Evolutionary conservation across 2,797 vertebrate genomes (phyloP).

Genomic region (Glossophaga mutica): DNA sequence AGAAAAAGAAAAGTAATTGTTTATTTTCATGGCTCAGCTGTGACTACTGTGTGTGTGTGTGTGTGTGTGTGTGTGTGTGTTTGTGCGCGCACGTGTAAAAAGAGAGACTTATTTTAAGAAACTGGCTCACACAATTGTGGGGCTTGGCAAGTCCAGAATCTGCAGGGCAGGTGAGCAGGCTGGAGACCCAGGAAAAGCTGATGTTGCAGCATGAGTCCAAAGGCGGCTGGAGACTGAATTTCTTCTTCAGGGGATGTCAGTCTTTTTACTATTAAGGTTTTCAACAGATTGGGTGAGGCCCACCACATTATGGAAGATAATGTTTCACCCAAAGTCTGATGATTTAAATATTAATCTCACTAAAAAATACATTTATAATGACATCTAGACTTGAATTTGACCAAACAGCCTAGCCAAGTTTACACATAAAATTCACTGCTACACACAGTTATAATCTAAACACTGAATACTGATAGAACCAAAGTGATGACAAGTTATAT

Average conservation of each 20-base stretch:
- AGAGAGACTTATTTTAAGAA: not conserved
- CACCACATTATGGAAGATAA: not conserved
- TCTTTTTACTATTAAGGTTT: not conserved
- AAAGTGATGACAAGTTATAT: not conserved
- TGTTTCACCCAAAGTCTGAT: not conserved
- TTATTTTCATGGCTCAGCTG: slow-evolving; percentile 2
- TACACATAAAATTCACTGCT: not conserved
- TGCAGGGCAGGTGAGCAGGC: not conserved
- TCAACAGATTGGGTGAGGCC: not conserved
- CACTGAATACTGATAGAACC: not conserved
- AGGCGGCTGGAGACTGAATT: not conserved
- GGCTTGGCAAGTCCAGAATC: not conserved
- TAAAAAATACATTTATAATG: not conserved
- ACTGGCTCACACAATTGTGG: not conserved
- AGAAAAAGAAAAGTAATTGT: slow-evolving; percentile 10
- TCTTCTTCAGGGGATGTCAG: not conserved
- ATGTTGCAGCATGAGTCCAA: not conserved
- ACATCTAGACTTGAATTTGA: not conserved
- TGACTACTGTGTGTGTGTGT: not conserved
- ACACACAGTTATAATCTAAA: not conserved
- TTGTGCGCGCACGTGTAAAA: not conserved
- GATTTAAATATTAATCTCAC: not conserved
- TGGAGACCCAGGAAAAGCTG: not conserved
- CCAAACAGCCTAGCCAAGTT: not conserved
- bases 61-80: no score